Conservation (phyloP, 2,113 vertebrate genomes). For the Colinus virginianus region DNA sequence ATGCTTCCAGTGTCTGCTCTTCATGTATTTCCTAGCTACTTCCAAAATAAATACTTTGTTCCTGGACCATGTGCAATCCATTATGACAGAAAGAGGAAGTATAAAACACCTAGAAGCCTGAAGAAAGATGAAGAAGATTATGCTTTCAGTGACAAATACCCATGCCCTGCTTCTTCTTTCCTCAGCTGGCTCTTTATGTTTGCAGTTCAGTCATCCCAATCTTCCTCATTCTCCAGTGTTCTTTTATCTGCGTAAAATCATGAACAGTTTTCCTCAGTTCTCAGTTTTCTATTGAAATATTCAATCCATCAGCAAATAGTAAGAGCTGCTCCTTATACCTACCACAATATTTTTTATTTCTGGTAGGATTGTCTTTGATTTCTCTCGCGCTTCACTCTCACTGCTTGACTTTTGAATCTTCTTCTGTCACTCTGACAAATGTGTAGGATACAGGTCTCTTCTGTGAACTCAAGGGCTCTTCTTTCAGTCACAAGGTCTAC, state of each 20-base stretch:
- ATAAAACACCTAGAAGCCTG: not conserved
- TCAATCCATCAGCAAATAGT: not conserved
- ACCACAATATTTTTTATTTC: not conserved
- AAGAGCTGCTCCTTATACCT: not conserved
- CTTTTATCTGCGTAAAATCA: not conserved
- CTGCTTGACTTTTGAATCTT: not conserved
- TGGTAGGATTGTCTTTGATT: not conserved
- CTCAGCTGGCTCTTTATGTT: not conserved
- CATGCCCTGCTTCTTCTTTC: not conserved
- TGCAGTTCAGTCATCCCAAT: not conserved
- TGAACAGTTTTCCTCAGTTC: not conserved
- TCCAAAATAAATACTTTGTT: not conserved
- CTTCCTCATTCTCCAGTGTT: not conserved
- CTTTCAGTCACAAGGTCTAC: accelerated
- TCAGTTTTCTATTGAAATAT: not conserved
- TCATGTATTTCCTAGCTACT: not conserved
- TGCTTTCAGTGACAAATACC: not conserved
- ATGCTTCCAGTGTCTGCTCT: not conserved
- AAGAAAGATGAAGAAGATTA: not conserved
- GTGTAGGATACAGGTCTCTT: accelerated
- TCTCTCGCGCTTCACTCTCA: not conserved
- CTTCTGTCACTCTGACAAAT: not conserved
- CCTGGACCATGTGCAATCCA: accelerated
- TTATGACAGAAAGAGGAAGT: not conserved
- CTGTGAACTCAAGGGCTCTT: accelerated